Evolutionary conservation across 2,113 vertebrate species (phyloP).

Genomic region (Thinocorus orbignyianus): DNA sequence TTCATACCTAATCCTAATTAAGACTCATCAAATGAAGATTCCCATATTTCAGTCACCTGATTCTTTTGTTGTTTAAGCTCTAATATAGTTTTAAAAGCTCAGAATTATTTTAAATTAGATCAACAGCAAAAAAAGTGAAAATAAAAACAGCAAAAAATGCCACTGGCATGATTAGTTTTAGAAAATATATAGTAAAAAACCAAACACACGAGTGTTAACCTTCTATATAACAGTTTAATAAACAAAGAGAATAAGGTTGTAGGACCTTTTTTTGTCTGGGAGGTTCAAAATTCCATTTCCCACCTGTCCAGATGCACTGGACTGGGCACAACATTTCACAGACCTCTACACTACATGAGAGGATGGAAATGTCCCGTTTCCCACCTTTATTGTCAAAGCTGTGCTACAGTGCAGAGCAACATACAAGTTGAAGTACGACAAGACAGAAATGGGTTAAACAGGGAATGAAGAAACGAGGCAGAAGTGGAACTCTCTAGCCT

Average conservation of each 20-base stretch:
- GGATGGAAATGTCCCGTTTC: background rate
- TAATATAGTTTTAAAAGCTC: background rate
- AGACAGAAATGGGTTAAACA: background rate
- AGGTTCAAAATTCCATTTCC: background rate
- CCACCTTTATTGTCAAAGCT: background rate
- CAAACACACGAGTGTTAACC: background rate
- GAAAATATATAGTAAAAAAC: background rate
- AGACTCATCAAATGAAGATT: background rate
- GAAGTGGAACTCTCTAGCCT: background rate
- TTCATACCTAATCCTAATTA: background rate
- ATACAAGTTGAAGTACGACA: background rate
- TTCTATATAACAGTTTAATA: background rate
- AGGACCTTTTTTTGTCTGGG: background rate
- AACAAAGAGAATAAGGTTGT: background rate
- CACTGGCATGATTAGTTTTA: background rate
- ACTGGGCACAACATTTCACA: background rate
- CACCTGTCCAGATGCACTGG: background rate
- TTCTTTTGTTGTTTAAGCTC: background rate
- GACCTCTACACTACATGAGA: background rate
- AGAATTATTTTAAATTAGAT: background rate
- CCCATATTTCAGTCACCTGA: background rate
- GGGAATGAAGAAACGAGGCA: background rate
- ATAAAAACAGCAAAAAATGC: accelerated
- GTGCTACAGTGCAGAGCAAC: background rate
- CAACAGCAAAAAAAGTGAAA: background rate